Evolutionary conservation across 2,888 invertebrate species (phyloP).

Genomic region (Yponomeuta plumbellus): DNA sequence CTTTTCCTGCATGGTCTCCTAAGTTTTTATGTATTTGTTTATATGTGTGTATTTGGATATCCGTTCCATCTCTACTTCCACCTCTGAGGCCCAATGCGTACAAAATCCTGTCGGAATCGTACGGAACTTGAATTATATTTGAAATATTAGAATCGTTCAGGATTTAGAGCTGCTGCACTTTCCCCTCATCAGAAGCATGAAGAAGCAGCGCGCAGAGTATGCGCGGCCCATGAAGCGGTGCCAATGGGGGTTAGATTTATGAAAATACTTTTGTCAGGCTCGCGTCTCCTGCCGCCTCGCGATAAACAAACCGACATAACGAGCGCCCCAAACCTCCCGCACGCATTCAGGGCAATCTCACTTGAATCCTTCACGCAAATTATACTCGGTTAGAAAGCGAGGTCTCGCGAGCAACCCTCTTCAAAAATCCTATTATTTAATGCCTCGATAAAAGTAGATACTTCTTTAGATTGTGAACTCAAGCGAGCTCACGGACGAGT

Average conservation of each 20-base stretch:
- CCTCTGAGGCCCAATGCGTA: too few relatives aligned
- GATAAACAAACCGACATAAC: slow-evolving; percentile 28
- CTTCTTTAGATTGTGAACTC: too few relatives aligned
- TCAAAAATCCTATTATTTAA: not conserved
- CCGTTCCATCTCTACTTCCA: too few relatives aligned
- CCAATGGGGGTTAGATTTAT: slow-evolving; percentile 9
- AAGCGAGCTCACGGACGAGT: too few relatives aligned
- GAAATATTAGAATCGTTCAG: too few relatives aligned
- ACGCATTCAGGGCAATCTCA: slow-evolving; percentile 3
- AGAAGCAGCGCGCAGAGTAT: not conserved
- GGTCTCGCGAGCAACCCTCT: not conserved
- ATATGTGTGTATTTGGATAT: too few relatives aligned
- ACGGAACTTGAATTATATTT: too few relatives aligned
- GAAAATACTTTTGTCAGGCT: slow-evolving; percentile 18
- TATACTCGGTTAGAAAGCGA: not conserved
- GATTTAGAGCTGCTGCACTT: too few relatives aligned
- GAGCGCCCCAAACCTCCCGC: not conserved
- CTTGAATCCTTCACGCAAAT: not conserved
- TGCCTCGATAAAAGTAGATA: too few relatives aligned
- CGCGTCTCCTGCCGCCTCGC: slow-evolving; percentile 16
- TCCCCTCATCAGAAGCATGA: not conserved
- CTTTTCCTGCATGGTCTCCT: too few relatives aligned
- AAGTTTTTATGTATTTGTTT: too few relatives aligned
- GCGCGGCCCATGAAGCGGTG: not conserved
- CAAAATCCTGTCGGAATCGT: too few relatives aligned